Conservation (phyloP, 2,113 vertebrate genomes). For the Riparia riparia region DNA sequence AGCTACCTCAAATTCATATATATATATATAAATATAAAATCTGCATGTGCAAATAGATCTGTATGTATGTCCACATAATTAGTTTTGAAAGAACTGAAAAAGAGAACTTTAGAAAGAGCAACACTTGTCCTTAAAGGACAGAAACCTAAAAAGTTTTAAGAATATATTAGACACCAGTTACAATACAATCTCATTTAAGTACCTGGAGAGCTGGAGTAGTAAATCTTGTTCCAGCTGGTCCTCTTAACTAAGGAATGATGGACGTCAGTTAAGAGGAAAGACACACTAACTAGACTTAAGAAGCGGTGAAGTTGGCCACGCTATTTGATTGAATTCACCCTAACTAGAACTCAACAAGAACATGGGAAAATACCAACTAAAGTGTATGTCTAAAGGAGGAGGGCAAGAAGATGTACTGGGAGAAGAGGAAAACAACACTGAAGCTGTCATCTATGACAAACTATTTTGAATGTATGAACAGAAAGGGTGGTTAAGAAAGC, state of each 20-base stretch:
- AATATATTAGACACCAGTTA: not conserved
- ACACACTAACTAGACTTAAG: not conserved
- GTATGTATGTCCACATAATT: not conserved
- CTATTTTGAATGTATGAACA: not conserved
- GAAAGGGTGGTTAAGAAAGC: not conserved
- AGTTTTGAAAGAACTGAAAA: not conserved
- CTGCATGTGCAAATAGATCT: not conserved
- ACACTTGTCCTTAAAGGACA: not conserved
- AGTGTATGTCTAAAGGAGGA: not conserved
- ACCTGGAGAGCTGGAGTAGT: not conserved
- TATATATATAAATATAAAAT: no score
- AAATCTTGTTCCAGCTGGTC: not conserved
- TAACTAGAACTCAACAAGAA: not conserved
- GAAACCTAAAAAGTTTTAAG: not conserved
- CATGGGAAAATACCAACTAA: not conserved
- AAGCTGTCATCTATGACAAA: not conserved
- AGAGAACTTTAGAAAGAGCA: not conserved
- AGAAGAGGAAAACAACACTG: not conserved
- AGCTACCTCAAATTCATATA: not conserved
- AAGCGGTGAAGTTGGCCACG: not conserved
- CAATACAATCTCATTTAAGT: not conserved
- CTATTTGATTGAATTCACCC: not conserved
- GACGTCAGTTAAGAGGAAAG: not conserved
- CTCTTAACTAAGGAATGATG: not conserved
- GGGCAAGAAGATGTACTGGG: not conserved